phyloP scores from a whole-genome alignment of 1,140 invertebrate species.

The Anastrepha obliqua region DNA sequence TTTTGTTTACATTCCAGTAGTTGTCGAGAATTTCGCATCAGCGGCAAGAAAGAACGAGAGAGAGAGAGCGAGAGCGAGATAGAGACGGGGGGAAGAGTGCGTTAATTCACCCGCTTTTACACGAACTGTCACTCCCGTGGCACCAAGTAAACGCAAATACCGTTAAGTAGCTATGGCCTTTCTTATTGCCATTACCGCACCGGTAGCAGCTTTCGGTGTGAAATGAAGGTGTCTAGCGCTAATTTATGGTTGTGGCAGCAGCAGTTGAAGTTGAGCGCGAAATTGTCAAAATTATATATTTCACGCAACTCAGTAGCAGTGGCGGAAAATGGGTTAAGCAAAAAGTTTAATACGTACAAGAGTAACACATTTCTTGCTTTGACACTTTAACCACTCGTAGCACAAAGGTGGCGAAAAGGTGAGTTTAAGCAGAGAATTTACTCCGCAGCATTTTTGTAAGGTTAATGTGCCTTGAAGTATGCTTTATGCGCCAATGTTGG shows the following conservation, averaged over 20 bases:
- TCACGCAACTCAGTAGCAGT: not conserved
- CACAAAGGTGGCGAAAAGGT: not conserved
- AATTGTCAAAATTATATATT: not conserved
- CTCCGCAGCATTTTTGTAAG: not conserved
- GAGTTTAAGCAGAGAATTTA: not conserved
- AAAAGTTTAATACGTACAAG: not conserved
- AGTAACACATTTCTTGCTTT: not conserved
- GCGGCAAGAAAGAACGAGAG: not conserved
- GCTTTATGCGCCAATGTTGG: not conserved
- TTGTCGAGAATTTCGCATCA: not conserved
- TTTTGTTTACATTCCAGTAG: not conserved
- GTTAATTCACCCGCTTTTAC: not conserved
- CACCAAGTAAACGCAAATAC: not conserved
- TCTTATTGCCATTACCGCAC: not conserved
- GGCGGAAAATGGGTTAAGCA: not conserved
- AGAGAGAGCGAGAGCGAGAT: not conserved
- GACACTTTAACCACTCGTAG: conserved; percentile 1
- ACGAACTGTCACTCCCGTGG: not conserved
- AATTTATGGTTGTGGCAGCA: not conserved
- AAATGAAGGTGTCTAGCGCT: not conserved
- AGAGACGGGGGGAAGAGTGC: not conserved
- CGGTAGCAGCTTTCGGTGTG: not conserved
- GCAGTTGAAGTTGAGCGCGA: not conserved
- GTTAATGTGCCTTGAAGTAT: not conserved
- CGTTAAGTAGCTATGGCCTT: conserved; percentile 14